Conservation (phyloP, 2,797 vertebrate genomes). For the Paramormyrops hopkinsi region DNA sequence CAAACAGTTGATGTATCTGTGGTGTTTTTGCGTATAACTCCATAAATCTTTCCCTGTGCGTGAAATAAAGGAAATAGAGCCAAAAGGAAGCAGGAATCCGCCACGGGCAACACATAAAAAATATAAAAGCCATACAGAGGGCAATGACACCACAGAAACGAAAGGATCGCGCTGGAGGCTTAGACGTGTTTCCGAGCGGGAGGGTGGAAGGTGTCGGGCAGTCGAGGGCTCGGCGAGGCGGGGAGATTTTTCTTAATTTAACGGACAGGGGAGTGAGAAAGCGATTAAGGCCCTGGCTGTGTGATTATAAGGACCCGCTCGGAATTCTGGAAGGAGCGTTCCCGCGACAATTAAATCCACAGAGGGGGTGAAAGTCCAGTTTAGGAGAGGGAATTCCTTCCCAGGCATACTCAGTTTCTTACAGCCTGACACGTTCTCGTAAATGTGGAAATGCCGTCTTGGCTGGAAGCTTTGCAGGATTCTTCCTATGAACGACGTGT, state of each 20-base stretch:
- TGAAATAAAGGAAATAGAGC: not conserved
- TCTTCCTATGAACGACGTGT: not conserved
- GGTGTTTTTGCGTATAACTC: not conserved
- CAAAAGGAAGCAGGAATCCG: not conserved
- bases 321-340: not conserved
- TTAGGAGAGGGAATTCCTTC: not conserved
- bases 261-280: not conserved
- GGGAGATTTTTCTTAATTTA: slow-evolving; percentile 11
- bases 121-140: not conserved
- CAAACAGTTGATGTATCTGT: not conserved
- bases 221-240: not conserved
- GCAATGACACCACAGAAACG: not conserved
- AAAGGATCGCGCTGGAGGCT: not conserved
- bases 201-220: not conserved
- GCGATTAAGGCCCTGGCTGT: not conserved
- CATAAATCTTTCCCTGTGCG: slow-evolving; percentile 3
- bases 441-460: not conserved
- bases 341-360: not conserved
- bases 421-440: not conserved
- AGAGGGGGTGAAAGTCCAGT: not conserved
- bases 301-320: not conserved
- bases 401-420: not conserved
- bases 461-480: not conserved
- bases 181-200: not conserved
- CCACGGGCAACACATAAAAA: not conserved